Conservation (phyloP, 2,888 invertebrate species). For the Synergus gifuensis region DNA sequence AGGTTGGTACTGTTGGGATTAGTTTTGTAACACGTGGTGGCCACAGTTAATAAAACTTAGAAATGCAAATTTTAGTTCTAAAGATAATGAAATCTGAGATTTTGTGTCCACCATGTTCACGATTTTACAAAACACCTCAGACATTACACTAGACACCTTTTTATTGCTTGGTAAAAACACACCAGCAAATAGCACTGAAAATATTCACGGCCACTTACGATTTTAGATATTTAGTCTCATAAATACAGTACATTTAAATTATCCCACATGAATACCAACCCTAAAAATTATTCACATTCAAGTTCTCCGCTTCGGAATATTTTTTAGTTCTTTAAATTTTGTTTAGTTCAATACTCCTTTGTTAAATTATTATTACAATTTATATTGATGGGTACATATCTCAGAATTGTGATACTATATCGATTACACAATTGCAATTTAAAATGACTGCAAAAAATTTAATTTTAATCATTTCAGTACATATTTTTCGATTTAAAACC, state of each 20-base stretch:
- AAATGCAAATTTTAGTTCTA: neutral
- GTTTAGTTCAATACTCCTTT: neutral
- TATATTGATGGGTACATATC: neutral
- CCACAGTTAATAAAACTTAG: slow-evolving; percentile 12
- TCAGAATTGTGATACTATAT: neutral
- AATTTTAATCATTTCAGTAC: too few relatives aligned
- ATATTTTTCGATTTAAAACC: too few relatives aligned
- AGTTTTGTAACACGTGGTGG: slow-evolving; percentile 56
- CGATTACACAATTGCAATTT: too few relatives aligned
- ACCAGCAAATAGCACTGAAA: slow-evolving; percentile 6
- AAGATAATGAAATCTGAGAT: neutral
- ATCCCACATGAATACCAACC: slow-evolving; percentile 2
- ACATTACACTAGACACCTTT: slow-evolving; percentile 33
- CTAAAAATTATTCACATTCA: neutral
- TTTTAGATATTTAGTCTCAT: neutral
- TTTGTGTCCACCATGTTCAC: slow-evolving; percentile 24
- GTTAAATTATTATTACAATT: slow-evolving; percentile 1
- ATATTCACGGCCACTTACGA: neutral
- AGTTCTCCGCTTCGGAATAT: neutral
- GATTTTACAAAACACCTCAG: slow-evolving; percentile 42
- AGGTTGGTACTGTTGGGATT: slow-evolving; percentile 80
- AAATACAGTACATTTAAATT: neutral
- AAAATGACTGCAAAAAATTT: too few relatives aligned
- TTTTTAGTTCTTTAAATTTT: neutral
- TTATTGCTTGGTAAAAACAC: slow-evolving; percentile 19